phyloP scores from a whole-genome alignment of 2,888 invertebrate genomes.

The Aporophyla lueneburgensis region DNA sequence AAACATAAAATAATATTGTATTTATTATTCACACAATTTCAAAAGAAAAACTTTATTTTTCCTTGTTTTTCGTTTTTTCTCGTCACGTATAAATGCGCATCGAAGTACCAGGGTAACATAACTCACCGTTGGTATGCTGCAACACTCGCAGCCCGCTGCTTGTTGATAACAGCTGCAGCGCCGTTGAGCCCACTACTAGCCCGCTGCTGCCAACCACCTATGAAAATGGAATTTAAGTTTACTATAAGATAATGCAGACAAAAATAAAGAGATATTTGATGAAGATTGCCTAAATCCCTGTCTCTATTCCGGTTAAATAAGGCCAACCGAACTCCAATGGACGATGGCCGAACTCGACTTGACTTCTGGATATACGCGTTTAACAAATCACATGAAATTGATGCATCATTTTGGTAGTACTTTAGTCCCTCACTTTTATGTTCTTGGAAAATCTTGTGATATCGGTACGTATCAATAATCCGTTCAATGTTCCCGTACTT shows the following conservation, averaged over 20 bases:
- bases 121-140: constrained; percentile 83
- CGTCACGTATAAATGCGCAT: constrained; percentile 12
- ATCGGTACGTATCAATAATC: background rate
- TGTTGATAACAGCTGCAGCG: constrained; percentile 85
- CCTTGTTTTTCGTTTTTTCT: background rate
- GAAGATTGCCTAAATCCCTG: too few relatives aligned
- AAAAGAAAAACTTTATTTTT: background rate
- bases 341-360: background rate
- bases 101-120: constrained; percentile 61
- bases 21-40: background rate
- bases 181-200: constrained; percentile 87
- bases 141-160: constrained; percentile 84
- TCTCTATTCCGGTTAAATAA: background rate
- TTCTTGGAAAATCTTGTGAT: background rate
- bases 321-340: background rate
- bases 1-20: background rate
- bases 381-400: background rate
- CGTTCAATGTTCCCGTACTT: background rate
- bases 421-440: background rate
- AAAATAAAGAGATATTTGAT: background rate
- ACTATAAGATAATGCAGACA: background rate
- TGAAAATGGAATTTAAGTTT: background rate
- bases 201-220: constrained; percentile 88
- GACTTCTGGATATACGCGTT: background rate
- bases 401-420: background rate